Evolutionary conservation across 2,113 vertebrate genomes (phyloP), one percentile per base, ranked within the genome.

Genomic region (Probosciger aterrimus): DNA sequence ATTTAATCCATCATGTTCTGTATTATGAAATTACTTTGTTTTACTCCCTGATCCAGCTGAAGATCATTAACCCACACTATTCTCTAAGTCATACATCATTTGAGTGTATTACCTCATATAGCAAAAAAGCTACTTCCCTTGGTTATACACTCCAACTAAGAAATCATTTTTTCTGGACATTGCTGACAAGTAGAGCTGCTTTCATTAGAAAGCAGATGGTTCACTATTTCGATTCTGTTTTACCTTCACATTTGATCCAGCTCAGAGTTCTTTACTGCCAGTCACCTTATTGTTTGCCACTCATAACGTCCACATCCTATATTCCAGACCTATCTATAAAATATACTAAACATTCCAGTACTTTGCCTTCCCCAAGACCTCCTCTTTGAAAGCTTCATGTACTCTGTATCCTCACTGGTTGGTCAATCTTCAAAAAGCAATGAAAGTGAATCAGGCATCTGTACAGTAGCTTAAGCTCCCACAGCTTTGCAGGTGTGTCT

Each of bases 11-110:
- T 99, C 99, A 99, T 98, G 95, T 79, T 92, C 91, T 57, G 85
- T 98, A 98, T 98, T 98, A 98, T 98, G 98, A 98, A 98, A 98
- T 99, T 97, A 98, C 98, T 98, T 97, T 95, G 97, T 94, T 98
- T 96, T 97, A 97, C 96, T 97, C 97, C 87, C 89, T 92, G 97
- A 98, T 98, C 98, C 98, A 97, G 98, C 97, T 98, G 98, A 97
- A 98, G 97, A 98, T 98, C 98, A 98, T 99, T 99, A 99, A 99
- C 98, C 98, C 98, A 90, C 86, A 78, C 96, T 96, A 96, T 97
- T 97, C 98, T 97, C 96, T 78, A 89, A 98, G 98, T 97, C 98
- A 96, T 98, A 98, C 98, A 99, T 99, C 98, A 98, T 98, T 96
- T 73, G 88, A 94, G 95, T 76, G 97, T 98, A 98, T 98, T 98